Evolutionary conservation across 1,140 invertebrate genomes (phyloP).

Genomic region (Camponotus pennsylvanicus): DNA sequence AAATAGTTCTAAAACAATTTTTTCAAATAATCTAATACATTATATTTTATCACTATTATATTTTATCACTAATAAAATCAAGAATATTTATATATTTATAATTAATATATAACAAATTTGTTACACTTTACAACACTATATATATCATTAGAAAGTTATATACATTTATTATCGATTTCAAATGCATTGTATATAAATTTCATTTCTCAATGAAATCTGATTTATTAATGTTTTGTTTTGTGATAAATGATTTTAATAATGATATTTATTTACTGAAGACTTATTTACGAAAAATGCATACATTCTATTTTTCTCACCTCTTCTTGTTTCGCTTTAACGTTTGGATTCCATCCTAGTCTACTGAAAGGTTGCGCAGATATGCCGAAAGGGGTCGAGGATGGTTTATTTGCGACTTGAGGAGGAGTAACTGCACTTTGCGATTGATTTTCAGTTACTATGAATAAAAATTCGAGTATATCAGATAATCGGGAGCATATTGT

Average conservation of each 20-base stretch:
- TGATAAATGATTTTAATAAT: conserved; percentile 7
- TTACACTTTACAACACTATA: conserved; percentile 14
- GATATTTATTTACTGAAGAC: conserved; percentile 6
- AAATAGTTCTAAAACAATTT: conserved; percentile 8
- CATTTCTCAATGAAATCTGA: background rate
- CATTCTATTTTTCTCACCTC: conserved; percentile 84
- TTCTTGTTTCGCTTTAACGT: conserved; percentile 88
- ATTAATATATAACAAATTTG: background rate
- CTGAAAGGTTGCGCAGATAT: conserved; percentile 83
- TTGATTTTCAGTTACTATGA: conserved; percentile 87
- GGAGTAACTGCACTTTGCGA: conserved; percentile 83
- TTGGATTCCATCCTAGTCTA: conserved; percentile 87
- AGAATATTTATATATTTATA: background rate
- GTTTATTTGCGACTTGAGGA: conserved; percentile 77
- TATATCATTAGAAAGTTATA: background rate
- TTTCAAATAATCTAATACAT: conserved; percentile 26
- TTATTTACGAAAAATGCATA: conserved; percentile 17
- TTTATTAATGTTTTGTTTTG: conserved; percentile 1
- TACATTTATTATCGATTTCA: background rate
- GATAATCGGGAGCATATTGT: conserved; percentile 41
- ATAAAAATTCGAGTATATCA: conserved; percentile 66
- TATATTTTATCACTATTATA: background rate
- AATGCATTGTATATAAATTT: conserved; percentile 21
- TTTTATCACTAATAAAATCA: conserved; percentile 9
- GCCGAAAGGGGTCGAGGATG: conserved; percentile 81